phyloP scores from a whole-genome alignment of 2,888 invertebrate species.

The Mycalesis mineus region DNA sequence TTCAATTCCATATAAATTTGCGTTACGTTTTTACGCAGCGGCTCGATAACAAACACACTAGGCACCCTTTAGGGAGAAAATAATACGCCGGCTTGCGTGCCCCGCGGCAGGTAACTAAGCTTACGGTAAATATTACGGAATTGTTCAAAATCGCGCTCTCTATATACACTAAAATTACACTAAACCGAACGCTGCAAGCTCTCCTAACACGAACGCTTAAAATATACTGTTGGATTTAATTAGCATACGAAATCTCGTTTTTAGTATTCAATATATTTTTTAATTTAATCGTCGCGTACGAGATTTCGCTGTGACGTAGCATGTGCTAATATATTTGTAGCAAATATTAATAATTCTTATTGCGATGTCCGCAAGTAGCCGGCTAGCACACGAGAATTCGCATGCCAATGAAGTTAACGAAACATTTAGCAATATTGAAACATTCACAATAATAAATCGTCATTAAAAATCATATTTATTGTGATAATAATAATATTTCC shows the following conservation, averaged over 20 bases:
- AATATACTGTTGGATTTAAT: slow-evolving; percentile 32
- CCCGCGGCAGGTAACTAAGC: slow-evolving; percentile 53
- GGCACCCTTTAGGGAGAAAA: no score
- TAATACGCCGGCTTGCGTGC: neutral
- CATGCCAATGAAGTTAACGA: neutral
- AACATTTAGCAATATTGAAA: neutral
- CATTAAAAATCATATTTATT: slow-evolving; percentile 23
- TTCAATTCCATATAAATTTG: no score
- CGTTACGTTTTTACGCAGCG: no score
- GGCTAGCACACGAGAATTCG: neutral
- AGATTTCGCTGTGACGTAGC: no score
- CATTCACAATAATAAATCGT: neutral
- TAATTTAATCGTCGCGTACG: no score
- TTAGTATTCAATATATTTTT: neutral
- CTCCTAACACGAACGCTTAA: slow-evolving; percentile 53
- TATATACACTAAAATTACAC: slow-evolving; percentile 31
- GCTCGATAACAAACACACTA: no score
- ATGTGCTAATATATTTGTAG: no score
- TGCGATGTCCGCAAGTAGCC: neutral
- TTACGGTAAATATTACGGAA: slow-evolving; percentile 37
- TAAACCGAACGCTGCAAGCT: slow-evolving; percentile 72
- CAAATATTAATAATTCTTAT: no score
- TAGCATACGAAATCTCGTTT: neutral
- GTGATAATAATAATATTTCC: slow-evolving; percentile 35
- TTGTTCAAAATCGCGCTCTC: slow-evolving; percentile 13